phyloP scores from a whole-genome alignment of 2,888 invertebrate species.

The Myathropa florea region DNA sequence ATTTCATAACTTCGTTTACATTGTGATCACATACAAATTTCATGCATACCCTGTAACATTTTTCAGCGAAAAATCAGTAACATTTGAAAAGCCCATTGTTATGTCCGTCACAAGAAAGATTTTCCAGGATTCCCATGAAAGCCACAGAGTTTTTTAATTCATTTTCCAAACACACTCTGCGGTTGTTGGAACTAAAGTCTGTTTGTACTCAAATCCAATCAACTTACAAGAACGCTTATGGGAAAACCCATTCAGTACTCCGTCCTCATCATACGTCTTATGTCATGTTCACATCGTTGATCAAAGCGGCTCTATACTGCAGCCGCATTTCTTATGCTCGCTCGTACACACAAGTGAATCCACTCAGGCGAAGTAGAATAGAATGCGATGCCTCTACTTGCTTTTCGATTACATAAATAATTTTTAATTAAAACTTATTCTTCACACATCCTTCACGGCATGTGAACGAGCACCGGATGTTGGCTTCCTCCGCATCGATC shows the following conservation, averaged over 20 bases:
- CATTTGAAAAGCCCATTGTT: neutral
- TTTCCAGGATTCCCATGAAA: neutral
- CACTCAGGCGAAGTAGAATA: neutral
- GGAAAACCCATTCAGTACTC: neutral
- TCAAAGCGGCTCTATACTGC: neutral
- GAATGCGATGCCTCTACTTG: neutral
- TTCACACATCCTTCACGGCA: neutral
- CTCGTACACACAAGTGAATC: neutral
- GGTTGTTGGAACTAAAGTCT: neutral
- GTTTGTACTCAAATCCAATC: neutral
- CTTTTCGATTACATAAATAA: conserved; percentile 39
- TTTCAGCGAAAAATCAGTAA: neutral
- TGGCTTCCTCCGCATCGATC: neutral
- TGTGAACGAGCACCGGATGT: neutral
- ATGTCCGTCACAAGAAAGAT: neutral
- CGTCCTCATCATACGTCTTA: neutral
- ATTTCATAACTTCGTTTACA: neutral
- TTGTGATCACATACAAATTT: neutral
- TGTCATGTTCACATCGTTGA: neutral
- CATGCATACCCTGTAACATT: too few species aligned
- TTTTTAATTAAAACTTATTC: conserved; percentile 43
- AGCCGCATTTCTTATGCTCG: neutral
- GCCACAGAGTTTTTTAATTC: neutral
- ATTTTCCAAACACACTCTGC: neutral
- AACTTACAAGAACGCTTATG: neutral